A percentile compares a stretch with the other conserved stretches of the same genome.
Evolutionary conservation across 30 jellyfish, hydroid and myxozoan genomes (phyloP).

Genomic region (Euphysa ruthae): DNA sequence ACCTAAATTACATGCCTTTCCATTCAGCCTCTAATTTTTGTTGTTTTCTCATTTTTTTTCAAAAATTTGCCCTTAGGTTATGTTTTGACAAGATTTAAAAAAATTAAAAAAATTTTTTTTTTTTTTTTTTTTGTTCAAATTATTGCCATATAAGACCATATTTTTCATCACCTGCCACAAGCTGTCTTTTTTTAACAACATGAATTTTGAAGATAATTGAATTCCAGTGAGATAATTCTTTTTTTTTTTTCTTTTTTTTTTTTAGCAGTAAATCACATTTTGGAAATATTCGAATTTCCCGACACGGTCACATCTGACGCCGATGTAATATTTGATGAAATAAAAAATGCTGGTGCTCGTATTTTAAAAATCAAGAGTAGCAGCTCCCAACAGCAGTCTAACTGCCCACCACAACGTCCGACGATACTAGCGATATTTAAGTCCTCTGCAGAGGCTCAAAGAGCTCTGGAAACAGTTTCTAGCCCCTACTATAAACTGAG

Average conservation of each 20-base stretch:
- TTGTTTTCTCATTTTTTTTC: too few relatives aligned
- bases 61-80: too few relatives aligned
- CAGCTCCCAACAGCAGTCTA: conserved; percentile 35
- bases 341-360: conserved; percentile 63
- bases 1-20: too few relatives aligned
- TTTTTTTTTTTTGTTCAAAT: too few relatives aligned
- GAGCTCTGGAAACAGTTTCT: conserved; percentile 63
- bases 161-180: too few relatives aligned
- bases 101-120: too few relatives aligned
- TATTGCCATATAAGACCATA: too few relatives aligned
- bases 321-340: conserved; percentile 56
- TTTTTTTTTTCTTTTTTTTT: not conserved
- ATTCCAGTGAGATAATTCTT: too few relatives aligned
- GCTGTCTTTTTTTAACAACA: too few relatives aligned
- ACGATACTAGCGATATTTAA: conserved; percentile 75
- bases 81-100: too few relatives aligned
- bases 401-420: conserved; percentile 21
- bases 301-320: conserved; percentile 54
- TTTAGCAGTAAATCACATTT: conserved; percentile 74
- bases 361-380: conserved; percentile 71
- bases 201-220: too few relatives aligned
- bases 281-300: conserved; percentile 80
- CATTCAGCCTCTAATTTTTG: too few relatives aligned
- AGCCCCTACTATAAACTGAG: conserved; percentile 81
- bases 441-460: conserved; percentile 83